Evolutionary conservation across 1,140 invertebrate species (phyloP).

Genomic region (Chironomus striatipennis): DNA sequence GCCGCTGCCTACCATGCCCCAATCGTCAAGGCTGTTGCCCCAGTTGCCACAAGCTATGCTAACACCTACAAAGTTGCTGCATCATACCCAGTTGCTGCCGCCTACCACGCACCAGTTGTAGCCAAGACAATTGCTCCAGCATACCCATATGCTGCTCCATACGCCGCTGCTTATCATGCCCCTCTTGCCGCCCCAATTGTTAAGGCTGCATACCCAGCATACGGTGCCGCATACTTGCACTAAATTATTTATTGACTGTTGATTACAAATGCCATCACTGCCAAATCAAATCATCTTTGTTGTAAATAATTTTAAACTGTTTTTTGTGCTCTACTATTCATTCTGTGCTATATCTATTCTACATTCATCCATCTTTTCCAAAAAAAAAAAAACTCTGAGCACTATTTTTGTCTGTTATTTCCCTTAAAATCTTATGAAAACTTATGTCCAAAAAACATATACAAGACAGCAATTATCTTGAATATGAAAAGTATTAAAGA

Average conservation of each 20-base stretch:
- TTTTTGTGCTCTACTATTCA: neutral
- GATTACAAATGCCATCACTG: neutral
- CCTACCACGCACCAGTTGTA: conserved; percentile 31
- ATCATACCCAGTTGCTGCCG: conserved; percentile 33
- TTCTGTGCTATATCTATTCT: neutral
- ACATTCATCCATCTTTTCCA: neutral
- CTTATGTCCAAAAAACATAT: neutral
- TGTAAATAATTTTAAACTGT: neutral
- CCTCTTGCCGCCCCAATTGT: neutral
- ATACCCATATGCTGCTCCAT: conserved; percentile 32
- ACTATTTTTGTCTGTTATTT: neutral
- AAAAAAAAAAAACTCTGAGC: neutral
- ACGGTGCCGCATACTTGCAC: neutral
- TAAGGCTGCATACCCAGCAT: conserved; percentile 17
- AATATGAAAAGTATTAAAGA: neutral
- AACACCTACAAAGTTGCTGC: conserved; percentile 48
- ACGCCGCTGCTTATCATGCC: conserved; percentile 27
- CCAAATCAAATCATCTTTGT: neutral
- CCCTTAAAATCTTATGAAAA: neutral
- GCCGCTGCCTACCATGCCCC: conserved; percentile 29
- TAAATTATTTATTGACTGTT: conserved; percentile 19
- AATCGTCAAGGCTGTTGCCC: conserved; percentile 40
- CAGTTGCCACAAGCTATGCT: conserved; percentile 46
- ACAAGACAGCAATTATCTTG: neutral
- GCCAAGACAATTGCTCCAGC: conserved; percentile 29